phyloP scores from a whole-genome alignment of 2,888 invertebrate genomes.

The Drosophila recens region DNA sequence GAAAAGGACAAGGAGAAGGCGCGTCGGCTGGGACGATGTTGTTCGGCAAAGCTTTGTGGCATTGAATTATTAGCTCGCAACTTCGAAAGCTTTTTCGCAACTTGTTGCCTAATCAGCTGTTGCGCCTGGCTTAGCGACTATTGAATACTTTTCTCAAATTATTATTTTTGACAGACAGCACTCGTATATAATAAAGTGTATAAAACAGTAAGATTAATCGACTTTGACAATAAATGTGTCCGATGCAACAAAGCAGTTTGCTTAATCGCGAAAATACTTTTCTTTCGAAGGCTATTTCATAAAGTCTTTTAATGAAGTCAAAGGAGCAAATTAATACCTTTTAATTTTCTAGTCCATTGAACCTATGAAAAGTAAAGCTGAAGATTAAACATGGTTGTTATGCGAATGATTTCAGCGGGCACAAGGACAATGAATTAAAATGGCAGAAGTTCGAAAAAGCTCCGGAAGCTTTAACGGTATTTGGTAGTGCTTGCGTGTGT shows the following conservation, averaged over 20 bases:
- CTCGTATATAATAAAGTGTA: too few relatives aligned
- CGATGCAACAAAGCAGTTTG: neutral
- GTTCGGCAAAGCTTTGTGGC: slow-evolving; percentile 64
- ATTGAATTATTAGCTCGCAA: slow-evolving; percentile 67
- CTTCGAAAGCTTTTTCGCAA: slow-evolving; percentile 83
- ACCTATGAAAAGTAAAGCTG: slow-evolving; percentile 11
- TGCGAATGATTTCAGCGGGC: slow-evolving; percentile 18
- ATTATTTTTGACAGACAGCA: neutral
- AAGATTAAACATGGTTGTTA: neutral
- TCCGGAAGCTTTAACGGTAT: slow-evolving; percentile 45
- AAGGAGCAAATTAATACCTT: neutral
- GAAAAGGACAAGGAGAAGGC: slow-evolving; percentile 8
- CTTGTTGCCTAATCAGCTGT: slow-evolving; percentile 84
- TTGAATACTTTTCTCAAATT: slow-evolving; percentile 9
- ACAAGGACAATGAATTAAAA: slow-evolving; percentile 36
- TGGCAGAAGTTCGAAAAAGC: slow-evolving; percentile 68
- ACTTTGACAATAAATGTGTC: too few relatives aligned
- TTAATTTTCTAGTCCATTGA: slow-evolving; percentile 40
- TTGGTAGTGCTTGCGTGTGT: slow-evolving; percentile 26
- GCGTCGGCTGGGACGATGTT: slow-evolving; percentile 19
- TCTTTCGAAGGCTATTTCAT: too few relatives aligned
- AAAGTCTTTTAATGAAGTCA: too few relatives aligned
- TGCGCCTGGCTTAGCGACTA: slow-evolving; percentile 52
- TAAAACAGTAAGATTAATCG: too few relatives aligned
- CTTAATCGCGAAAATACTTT: neutral